A percentile compares a stretch with the other conserved stretches of the same genome.
Conservation (phyloP, 2,797 vertebrate species). For the Crocodylus rhombifer region DNA sequence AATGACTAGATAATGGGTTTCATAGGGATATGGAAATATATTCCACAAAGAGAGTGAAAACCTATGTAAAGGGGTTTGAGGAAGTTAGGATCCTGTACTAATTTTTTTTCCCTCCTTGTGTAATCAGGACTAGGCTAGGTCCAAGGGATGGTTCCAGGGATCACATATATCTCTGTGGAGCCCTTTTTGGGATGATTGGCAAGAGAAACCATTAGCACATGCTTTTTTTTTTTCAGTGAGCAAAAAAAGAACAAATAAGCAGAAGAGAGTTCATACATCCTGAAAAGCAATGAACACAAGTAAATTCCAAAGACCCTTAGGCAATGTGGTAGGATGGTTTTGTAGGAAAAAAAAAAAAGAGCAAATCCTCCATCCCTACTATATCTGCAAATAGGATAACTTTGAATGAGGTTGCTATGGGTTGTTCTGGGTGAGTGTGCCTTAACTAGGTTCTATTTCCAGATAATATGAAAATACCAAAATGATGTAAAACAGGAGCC, state of each 20-base stretch:
- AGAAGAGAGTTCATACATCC: neutral
- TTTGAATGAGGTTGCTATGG: no score
- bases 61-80: conserved; percentile 37
- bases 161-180: neutral
- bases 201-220: neutral
- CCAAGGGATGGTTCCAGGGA: neutral
- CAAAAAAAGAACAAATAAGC: neutral
- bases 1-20: conserved; percentile 84
- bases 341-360: neutral
- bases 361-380: neutral
- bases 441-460: neutral
- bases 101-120: conserved; percentile 37
- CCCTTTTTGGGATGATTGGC: neutral
- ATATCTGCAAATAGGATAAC: neutral
- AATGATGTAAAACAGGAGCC: neutral
- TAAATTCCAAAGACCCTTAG: neutral
- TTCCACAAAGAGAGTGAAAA: conserved; percentile 66
- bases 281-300: neutral
- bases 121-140: neutral
- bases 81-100: neutral
- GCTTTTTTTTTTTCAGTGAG: neutral
- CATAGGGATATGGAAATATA: conserved; percentile 84
- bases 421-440: neutral
- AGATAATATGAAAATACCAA: neutral
- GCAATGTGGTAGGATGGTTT: neutral